Base-by-base conservation (phyloP, 64 coral and sea anemone genomes). In the Montipora foliosa region DNA sequence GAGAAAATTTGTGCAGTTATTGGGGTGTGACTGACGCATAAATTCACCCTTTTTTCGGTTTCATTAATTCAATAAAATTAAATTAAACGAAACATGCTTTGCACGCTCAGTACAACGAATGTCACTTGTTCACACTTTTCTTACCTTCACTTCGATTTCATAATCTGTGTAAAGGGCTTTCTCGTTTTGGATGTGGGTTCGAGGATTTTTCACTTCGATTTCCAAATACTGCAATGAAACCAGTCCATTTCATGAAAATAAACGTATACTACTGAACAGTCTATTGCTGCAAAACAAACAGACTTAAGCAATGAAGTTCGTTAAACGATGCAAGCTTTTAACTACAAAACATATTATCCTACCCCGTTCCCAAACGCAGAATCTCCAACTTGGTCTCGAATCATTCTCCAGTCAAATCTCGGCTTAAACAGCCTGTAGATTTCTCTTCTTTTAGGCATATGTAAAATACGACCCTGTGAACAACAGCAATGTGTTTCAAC, bases 81-180 rank as follows among this genome's bases (percentile, higher is more conserved):
- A 57, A 6, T 6, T 57, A 57, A 37, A 37, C 37, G 37, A 37
- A 37, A 37, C 37, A 37, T 37, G 37, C 37, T 2, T 11, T 57
- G 11, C 53, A 57, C 11, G 6, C 53, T 11, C 53, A 57, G 53
- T 57, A 57, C 11, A 76, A 76, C 1, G 44, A 29, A 76, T 29
- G 44, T 45, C 29, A 13, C 10, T 25, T 25, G 5, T 37, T 75
- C 15, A 12, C 9, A 19, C 3, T 64, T 12, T 64, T 15, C 79
- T 94, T 92, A 97, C 96, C 81, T 97, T 97, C 24, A 97, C 68
- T 47, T 88, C 78, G 17, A 97, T 89, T 83, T 97, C 96, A 76
- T 97, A 97, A 67, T 97, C 96, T 12, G 96, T 95, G 66, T 92
- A 95, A 3, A 95, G 96, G 17, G 96, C 96, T 59, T 94, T 97